Evolutionary conservation across 2,888 invertebrate species (phyloP), one percentile per base, ranked within the genome.

Genomic region (Hypsopygia costalis): DNA sequence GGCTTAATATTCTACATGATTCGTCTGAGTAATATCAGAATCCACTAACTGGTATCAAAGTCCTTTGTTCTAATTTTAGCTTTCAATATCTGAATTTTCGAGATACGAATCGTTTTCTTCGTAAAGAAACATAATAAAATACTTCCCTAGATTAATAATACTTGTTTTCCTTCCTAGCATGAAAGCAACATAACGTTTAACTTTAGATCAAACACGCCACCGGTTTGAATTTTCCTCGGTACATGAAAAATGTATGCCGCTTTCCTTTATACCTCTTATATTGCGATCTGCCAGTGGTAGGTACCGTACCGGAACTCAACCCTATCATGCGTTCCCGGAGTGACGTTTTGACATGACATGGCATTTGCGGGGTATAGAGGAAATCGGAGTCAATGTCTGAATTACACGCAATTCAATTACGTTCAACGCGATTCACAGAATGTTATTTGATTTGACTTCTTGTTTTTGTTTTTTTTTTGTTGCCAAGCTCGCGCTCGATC

Each of bases 311-410:
- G 27, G 11, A 30, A 21, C 40, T 51, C 44, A 39, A 53, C 53
- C 49, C 49, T 55, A 52, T 60, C 53, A 53, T 52, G 53, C 59
- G 51, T 54, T 56, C 36, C 49, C 40, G 16, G 52, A 48, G 44
- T 68, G 72, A 68, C 70, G 55, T 66, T 69, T 68, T 70, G 78
- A 74, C 71, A 57, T 69, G 70, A 66, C 70, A 61, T 71, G 75
- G 71, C 69, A 47, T 60, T 56, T 66, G 68, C 47, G 58, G 62
- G 51, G 57, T 55, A 43, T 56, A 55, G 49, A 51, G 60, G 59
- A 58, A 65, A 67, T 57, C 57, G 62, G 55, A 65, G 60, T 68
- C 62, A 66, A 69, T 69, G 66, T 66, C 65, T 65, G 62, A 64
- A 70, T 70, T 64, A 78, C 72, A 73, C 62, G 68, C 69, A 52